phyloP scores from a whole-genome alignment of 2,797 vertebrate species.

The Cryptoblepharus egeriae region DNA sequence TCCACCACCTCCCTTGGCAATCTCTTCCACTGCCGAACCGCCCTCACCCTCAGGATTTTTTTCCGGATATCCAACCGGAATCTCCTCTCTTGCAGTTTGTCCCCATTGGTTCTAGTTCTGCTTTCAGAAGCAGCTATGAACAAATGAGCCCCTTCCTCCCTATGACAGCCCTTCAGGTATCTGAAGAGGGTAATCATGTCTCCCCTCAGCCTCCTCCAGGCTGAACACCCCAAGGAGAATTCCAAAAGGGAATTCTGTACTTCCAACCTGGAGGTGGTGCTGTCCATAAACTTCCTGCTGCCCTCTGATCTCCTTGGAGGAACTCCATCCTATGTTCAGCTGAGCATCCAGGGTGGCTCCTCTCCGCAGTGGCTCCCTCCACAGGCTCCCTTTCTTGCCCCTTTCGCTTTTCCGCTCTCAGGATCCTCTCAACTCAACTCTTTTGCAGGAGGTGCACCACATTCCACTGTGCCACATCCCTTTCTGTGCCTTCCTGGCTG shows the following conservation, averaged over 20 bases:
- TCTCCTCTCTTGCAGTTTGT: no score
- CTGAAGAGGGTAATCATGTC: no score
- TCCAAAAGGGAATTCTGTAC: neutral
- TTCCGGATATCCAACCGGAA: no score
- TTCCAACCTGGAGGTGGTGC: neutral
- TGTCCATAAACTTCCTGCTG: neutral
- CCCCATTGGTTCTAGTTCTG: no score
- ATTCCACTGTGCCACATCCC: neutral
- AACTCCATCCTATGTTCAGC: neutral
- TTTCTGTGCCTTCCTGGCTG: no score
- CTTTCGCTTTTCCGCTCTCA: neutral
- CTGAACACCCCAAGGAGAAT: neutral
- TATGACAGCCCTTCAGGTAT: no score
- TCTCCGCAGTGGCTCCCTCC: neutral
- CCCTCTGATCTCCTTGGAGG: neutral
- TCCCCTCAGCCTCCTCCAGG: no score
- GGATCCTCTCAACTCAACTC: neutral
- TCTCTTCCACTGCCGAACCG: no score
- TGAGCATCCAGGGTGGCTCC: neutral
- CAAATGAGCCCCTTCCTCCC: no score
- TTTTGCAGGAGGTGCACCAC: neutral
- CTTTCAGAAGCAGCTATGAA: no score
- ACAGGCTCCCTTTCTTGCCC: neutral
- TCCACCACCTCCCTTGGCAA: no score
- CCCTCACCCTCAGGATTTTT: no score